Evolutionary conservation across 1,140 invertebrate species (phyloP).

Genomic region (Conus betulinus): DNA sequence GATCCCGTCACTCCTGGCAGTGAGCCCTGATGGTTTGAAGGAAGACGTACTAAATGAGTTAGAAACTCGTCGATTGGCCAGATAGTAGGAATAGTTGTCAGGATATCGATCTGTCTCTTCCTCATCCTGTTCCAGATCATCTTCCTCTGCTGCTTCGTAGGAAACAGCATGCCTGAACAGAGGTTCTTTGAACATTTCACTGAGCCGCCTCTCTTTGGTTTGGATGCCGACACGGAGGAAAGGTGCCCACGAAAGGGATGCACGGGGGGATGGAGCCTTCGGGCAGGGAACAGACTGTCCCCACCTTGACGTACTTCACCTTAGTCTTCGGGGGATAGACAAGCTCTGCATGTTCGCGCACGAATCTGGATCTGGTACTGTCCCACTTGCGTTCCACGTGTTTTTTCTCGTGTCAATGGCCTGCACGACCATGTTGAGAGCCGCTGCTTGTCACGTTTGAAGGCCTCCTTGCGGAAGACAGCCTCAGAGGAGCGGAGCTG

Average conservation of each 20-base stretch:
- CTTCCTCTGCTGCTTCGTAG: too few species aligned
- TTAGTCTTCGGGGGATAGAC: neutral
- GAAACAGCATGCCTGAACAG: neutral
- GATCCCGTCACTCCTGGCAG: neutral
- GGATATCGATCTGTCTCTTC: neutral
- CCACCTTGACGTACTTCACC: neutral
- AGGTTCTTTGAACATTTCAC: conserved; percentile 5
- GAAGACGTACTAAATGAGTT: neutral
- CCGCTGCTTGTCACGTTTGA: neutral
- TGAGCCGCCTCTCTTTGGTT: neutral
- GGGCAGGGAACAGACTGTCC: neutral
- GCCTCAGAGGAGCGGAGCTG: neutral
- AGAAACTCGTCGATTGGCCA: neutral
- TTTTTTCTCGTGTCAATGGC: neutral
- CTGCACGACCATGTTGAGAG: neutral
- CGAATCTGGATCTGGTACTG: neutral
- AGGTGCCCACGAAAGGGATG: conserved; percentile 9
- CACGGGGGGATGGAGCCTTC: neutral
- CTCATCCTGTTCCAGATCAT: neutral
- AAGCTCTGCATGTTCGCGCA: neutral
- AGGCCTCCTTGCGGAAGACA: neutral
- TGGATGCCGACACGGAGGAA: neutral
- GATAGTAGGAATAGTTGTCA: neutral
- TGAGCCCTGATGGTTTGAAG: neutral
- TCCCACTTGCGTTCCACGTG: neutral